A percentile compares a stretch with the other conserved stretches of the same genome.
phyloP scores from a whole-genome alignment of 2,113 vertebrate species.

The Upupa epops region DNA sequence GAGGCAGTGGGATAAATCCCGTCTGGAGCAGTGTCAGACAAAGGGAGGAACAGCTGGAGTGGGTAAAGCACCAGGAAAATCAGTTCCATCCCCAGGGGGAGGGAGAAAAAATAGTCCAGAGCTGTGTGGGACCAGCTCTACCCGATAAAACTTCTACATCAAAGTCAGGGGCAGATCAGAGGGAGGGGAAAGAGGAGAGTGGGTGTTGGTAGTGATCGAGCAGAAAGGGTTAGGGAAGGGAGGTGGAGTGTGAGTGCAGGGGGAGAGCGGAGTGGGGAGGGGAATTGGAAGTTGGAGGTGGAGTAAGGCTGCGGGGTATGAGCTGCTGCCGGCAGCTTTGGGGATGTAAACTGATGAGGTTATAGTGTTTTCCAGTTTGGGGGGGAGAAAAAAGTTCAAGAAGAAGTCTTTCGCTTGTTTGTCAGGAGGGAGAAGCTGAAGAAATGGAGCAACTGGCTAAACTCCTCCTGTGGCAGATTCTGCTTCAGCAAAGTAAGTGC shows the following conservation, averaged over 20 bases:
- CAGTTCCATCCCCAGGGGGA: conserved; percentile 59
- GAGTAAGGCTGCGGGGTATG: conserved; percentile 8
- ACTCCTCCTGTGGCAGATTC: conserved; percentile 69
- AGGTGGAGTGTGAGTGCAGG: conserved; percentile 15
- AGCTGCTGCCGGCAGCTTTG: conserved; percentile 40
- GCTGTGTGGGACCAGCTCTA: not conserved
- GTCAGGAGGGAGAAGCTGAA: conserved; percentile 45
- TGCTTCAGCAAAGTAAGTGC: conserved; percentile 77
- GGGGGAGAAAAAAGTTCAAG: not conserved
- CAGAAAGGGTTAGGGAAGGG: not conserved
- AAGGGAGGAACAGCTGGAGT: conserved; percentile 63
- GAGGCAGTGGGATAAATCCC: conserved; percentile 11
- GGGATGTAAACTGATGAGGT: conserved; percentile 60
- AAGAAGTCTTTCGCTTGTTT: conserved; percentile 7
- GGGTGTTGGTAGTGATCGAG: not conserved
- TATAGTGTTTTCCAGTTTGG: conserved; percentile 52
- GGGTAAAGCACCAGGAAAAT: conserved; percentile 58
- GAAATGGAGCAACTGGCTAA: conserved; percentile 63
- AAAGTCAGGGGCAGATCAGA: conserved; percentile 35
- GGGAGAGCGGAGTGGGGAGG: conserved; percentile 1
- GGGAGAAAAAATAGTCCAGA: conserved; percentile 10
- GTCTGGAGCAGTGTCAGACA: conserved; percentile 44
- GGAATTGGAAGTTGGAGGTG: conserved; percentile 34
- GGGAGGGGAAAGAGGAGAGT: conserved; percentile 28
- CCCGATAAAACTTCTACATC: not conserved